Percentiles rank a stretch among this genome's conserved stretches.
phyloP scores from a whole-genome alignment of 1,140 invertebrate species.

The Drosophila miranda region DNA sequence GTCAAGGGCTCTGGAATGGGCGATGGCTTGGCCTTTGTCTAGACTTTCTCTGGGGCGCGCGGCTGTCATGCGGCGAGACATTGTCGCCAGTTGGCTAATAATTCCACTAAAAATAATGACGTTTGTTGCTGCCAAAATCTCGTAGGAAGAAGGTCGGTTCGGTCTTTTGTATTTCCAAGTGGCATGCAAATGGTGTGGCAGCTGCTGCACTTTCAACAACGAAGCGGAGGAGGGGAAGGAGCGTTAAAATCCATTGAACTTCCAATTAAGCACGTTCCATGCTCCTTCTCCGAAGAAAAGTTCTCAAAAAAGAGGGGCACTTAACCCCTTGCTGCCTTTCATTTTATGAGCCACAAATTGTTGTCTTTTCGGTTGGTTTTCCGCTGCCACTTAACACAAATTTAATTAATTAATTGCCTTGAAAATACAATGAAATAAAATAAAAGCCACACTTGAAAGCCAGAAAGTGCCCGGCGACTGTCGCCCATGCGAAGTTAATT shows the following conservation, averaged over 20 bases:
- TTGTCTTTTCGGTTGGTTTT: constrained; percentile 6
- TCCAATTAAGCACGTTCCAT: constrained; percentile 60
- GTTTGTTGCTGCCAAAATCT: too few species aligned
- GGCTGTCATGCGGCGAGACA: constrained; percentile 20
- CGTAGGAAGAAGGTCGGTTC: too few species aligned
- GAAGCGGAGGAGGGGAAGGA: constrained; percentile 29
- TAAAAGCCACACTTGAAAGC: too few species aligned
- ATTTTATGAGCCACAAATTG: constrained; percentile 56
- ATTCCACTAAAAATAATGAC: constrained; percentile 11
- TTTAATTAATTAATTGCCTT: constrained; percentile 52
- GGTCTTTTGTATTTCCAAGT: too few species aligned
- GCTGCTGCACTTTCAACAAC: constrained; percentile 31
- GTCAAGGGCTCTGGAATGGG: too few species aligned
- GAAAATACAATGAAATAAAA: constrained; percentile 28
- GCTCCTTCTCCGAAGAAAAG: not conserved
- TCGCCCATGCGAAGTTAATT: constrained; percentile 3
- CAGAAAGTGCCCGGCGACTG: too few species aligned
- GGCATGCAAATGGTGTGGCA: too few species aligned
- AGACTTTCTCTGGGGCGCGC: constrained; percentile 15
- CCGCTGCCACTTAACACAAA: constrained; percentile 36
- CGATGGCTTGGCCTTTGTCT: constrained; percentile 17
- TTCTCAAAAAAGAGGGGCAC: constrained; percentile 15
- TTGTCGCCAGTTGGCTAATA: constrained; percentile 33
- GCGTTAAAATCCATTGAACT: constrained; percentile 50
- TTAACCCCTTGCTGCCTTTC: constrained; percentile 54